These are phyloP conservation scores for Fulmarus glacialis DNA, from an alignment of 2,113 vertebrate genomes.

Conservation along the genomic window DNA sequence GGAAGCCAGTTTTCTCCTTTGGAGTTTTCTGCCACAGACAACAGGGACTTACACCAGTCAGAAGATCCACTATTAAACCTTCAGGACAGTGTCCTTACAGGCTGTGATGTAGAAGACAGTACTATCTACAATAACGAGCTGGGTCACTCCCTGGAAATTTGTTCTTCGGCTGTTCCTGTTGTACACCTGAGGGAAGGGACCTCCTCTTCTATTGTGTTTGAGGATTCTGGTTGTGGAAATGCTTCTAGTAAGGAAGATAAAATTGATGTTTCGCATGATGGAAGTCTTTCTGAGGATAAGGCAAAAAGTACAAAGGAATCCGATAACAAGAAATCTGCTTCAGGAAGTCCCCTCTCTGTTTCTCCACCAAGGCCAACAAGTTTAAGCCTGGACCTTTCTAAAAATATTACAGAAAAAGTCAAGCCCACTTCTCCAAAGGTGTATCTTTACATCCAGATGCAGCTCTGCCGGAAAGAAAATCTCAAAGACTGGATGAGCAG, in stretches of 20 bases:
- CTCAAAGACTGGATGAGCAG: constrained; percentile 98
- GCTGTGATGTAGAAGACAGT: constrained; percentile 78
- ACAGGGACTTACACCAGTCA: constrained; percentile 34
- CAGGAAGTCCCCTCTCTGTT: constrained; percentile 70
- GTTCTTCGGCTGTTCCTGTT: constrained; percentile 72
- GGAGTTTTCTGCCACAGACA: constrained; percentile 56
- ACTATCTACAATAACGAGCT: constrained; percentile 75
- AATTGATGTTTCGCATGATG: not conserved
- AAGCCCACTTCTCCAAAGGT: constrained; percentile 90
- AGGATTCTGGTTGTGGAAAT: constrained; percentile 93
- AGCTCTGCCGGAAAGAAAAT: constrained; percentile 96
- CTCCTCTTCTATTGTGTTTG: constrained; percentile 95
- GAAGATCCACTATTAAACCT: constrained; percentile 39
- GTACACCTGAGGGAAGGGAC: constrained; percentile 82
- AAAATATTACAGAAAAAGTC: constrained; percentile 63
- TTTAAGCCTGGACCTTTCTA: constrained; percentile 82
- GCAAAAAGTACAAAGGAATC: constrained; percentile 23
- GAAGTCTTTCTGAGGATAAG: constrained; percentile 47
- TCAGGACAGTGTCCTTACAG: constrained; percentile 82
- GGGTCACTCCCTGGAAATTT: constrained; percentile 80
- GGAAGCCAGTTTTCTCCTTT: constrained; percentile 72
- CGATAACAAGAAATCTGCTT: constrained; percentile 55
- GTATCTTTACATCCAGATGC: constrained; percentile 99
- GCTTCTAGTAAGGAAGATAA: constrained; percentile 73
- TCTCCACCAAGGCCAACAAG: constrained; percentile 87